Base-by-base conservation (phyloP, 2,888 invertebrate genomes). In the Macrostomum cliftonense region DNA sequence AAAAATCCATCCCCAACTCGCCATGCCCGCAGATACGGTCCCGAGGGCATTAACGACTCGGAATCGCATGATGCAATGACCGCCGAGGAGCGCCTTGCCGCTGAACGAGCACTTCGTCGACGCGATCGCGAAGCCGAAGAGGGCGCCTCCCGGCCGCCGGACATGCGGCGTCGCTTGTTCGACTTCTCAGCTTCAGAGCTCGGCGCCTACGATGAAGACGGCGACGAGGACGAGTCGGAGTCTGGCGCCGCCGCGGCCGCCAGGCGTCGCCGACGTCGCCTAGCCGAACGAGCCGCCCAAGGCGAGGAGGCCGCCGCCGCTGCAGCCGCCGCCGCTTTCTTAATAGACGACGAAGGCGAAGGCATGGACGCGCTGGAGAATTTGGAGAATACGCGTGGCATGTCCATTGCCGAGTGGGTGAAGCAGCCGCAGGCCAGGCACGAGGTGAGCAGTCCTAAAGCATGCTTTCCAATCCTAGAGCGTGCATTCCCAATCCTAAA, bases 311-410 rank as follows among this genome's bases (percentile, higher is more conserved):
- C 14, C 46, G 19, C n/a, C 28, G n/a, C 45, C 19, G 19, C 37
- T 11, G 36, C 37, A 11, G 14, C 37, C 20, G 36, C 37, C 16
- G 14, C 37, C 12, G 45, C 45, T 20, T 19, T 17, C 40, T 9
- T 16, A 40, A 17, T 17, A 9, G 40, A 40, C 16, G 17, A 13
- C n/a, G 39, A 46, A 45, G 39, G 20, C 14, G 42, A 45, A 20
- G 14, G n/a, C 14, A 80, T 88, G 42, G 93, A 95, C 72, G 86
- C 89, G 49, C 91, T 99, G 55, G 95, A 97, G 68, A 95, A 93
- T 72, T 73, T 97, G 37, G 95, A 95, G 67, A 95, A 99, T 61
- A 91, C 89, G 5, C 88, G 91, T 65, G 97, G 95, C 0, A 82
- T 91, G 64, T 77, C 83, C 0, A 82, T 86, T 1, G 82, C 85